Evolutionary conservation across 2,113 vertebrate genomes (phyloP), one percentile per base, ranked within the genome.

Genomic region (Ranitomeya variabilis): DNA sequence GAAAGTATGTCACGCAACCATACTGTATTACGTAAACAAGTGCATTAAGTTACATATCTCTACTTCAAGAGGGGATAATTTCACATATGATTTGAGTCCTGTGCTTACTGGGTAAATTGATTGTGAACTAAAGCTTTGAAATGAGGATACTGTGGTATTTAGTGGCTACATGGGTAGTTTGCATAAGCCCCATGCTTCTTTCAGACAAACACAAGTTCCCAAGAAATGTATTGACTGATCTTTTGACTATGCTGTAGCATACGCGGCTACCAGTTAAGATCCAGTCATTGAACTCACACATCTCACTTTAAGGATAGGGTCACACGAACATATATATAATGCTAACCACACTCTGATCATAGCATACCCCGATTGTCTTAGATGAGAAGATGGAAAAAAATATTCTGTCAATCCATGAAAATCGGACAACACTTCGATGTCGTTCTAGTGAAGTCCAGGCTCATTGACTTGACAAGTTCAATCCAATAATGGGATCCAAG

Each of bases 21-120:
- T 83, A 83, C 81, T 51, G 62, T 52, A 83, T 69, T 83, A 83
- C 64, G 62, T 83, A 69, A 83, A 69, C 81, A 83, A 83, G 81
- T 54, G 81, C 52, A 37, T 83, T 13, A 37, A 26, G 59, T 83
- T 83, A 69, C 62, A 83, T 37, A 66, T 66, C 62, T 18, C 21
- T 9, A 54, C 19, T 15, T 16, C 21, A 52, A 23, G 45, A 67
- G 64, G 21, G 69, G 62, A 67, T 54, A 18, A 83, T 67, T 83
- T 67, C 64, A 67, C 81, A 51, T 69, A 16, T 83, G 81, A 83
- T 67, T 83, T 21, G 14, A 66, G 64, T 67, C 26, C 18, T 52
- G 7, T 52, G 6, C 62, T 54, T 83, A 69, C n/a, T 10, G 21
- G 26, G 23, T 21, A 80, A 80, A 80, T 80, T 80, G 23, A 60